Conservation (phyloP, 2,888 invertebrate species). For the Xestia sexstrigata region DNA sequence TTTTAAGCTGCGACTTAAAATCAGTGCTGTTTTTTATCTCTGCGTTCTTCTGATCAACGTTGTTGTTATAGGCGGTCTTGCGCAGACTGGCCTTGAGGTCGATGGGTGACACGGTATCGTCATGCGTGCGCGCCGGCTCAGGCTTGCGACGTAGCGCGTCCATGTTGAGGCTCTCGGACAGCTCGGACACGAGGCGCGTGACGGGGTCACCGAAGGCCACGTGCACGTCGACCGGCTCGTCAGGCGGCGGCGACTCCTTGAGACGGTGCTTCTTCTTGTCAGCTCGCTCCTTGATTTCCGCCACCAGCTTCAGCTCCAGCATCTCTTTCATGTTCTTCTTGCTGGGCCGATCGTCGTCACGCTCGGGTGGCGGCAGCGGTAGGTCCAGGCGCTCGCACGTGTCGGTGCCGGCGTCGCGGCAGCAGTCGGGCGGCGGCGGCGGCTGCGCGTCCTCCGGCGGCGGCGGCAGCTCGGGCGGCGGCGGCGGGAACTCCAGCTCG, state of each 20-base stretch:
- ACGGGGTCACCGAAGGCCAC: constrained; percentile 93
- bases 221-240: constrained; percentile 72
- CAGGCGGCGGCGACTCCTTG: constrained; percentile 89
- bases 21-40: constrained; percentile 84
- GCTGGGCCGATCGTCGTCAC: constrained; percentile 79
- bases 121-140: constrained; percentile 64
- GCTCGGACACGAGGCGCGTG: constrained; percentile 95
- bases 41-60: constrained; percentile 63
- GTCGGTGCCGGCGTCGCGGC: constrained; percentile 92
- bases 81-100: constrained; percentile 89
- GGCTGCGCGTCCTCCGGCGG: constrained; percentile 92
- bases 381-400: constrained; percentile 86
- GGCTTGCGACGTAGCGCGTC: constrained; percentile 83
- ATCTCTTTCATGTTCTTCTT: constrained; percentile 94
- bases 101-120: constrained; percentile 78
- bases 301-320: constrained; percentile 94
- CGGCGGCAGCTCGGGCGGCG: constrained; percentile 95
- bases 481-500: constrained; percentile 97
- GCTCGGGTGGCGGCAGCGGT: constrained; percentile 86
- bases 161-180: constrained; percentile 95
- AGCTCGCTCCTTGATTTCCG: constrained; percentile 95
- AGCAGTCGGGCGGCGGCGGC: constrained; percentile 87
- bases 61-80: constrained; percentile 80
- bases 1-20: constrained; percentile 93
- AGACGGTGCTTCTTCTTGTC: constrained; percentile 91